These are phyloP conservation scores for Metellina segmentata DNA, from an alignment of 2,888 invertebrate genomes.

Conservation along the genomic window DNA sequence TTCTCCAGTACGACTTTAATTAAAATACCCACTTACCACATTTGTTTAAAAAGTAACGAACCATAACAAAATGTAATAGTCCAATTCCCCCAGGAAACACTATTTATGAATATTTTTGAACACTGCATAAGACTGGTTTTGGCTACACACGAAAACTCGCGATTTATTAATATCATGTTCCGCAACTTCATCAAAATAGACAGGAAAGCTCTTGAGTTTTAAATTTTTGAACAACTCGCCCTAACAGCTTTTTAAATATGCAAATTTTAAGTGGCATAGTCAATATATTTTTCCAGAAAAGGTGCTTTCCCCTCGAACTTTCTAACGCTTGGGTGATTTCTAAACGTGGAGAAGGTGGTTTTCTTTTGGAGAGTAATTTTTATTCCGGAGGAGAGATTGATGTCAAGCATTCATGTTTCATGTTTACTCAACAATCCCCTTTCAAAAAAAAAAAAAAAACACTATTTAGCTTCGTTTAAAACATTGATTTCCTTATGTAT, in stretches of 20 bases:
- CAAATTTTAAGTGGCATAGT: neutral
- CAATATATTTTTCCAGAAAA: neutral
- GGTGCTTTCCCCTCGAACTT: neutral
- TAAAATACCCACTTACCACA: no score
- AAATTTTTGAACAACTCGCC: neutral
- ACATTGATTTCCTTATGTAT: no score
- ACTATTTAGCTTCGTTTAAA: no score
- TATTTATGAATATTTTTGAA: no score
- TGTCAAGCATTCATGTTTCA: neutral
- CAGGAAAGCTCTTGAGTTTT: neutral
- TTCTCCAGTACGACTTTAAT: no score
- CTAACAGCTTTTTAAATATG: neutral
- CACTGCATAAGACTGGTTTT: no score
- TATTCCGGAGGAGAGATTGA: neutral
- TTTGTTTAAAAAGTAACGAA: no score
- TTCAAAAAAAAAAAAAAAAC: neutral
- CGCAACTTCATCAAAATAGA: no score
- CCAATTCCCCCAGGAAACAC: no score
- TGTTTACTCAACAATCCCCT: neutral
- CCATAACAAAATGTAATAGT: no score
- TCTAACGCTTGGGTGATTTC: neutral
- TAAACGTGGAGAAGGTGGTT: neutral
- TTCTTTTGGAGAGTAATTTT: neutral
- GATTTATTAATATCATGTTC: no score
- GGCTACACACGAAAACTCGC: no score